Conservation (phyloP, 2,113 vertebrate species). For the Equus quagga region DNA sequence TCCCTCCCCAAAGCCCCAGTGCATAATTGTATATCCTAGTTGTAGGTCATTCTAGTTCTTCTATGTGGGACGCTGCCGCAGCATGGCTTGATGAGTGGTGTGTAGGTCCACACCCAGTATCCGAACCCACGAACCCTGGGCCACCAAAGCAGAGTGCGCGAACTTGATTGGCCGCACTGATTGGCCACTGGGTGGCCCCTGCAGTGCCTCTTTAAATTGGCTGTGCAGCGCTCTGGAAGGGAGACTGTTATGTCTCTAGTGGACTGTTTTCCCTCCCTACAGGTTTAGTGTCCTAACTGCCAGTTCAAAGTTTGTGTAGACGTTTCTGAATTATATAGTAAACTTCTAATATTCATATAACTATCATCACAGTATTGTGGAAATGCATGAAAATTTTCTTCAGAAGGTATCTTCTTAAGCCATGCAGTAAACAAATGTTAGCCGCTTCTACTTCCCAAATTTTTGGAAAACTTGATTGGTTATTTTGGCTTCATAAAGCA, state of each 20-base stretch:
- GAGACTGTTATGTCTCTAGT: no score
- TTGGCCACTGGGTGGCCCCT: no score
- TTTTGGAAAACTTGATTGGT: background rate
- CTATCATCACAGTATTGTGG: background rate
- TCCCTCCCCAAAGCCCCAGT: no score
- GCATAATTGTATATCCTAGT: no score
- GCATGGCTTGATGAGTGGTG: no score
- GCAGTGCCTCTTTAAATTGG: background rate
- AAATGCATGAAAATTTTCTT: background rate
- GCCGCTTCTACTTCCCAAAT: background rate
- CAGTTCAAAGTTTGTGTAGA: background rate
- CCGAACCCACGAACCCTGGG: no score
- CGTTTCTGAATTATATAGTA: background rate
- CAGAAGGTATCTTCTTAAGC: background rate
- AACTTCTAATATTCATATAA: background rate
- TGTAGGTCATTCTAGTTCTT: no score
- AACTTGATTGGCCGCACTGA: no score
- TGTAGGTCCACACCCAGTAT: no score
- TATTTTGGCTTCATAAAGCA: background rate
- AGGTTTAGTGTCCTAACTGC: background rate
- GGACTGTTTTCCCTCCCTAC: background rate
- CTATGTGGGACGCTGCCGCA: no score
- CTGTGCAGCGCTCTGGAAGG: no score
- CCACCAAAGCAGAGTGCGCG: no score
- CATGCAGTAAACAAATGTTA: background rate